Percentiles rank a stretch among this genome's conserved stretches.
These are phyloP conservation scores for Synaphobranchus kaupii DNA, from an alignment of 2,797 vertebrate species.

Conservation along the genomic window DNA sequence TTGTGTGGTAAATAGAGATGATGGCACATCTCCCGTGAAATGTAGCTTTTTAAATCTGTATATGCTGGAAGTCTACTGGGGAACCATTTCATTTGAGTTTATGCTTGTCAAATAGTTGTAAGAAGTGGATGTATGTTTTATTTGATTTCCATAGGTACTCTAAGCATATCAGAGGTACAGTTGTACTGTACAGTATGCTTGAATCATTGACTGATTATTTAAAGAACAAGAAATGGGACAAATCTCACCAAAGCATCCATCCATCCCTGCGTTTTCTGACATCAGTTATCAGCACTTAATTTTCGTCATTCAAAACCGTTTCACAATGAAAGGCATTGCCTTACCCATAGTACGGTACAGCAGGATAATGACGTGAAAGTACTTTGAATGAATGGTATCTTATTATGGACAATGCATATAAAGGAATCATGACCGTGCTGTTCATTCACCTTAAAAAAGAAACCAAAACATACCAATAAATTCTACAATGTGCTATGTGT, in stretches of 20 bases:
- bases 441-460: background rate
- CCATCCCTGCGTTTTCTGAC: background rate
- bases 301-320: background rate
- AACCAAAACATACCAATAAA: slow-evolving; percentile 8
- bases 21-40: background rate
- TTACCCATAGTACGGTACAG: background rate
- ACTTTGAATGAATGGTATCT: slow-evolving; percentile 10
- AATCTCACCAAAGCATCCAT: background rate
- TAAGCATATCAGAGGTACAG: slow-evolving; percentile 14
- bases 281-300: background rate
- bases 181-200: slow-evolving; percentile 4
- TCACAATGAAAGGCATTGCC: background rate
- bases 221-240: slow-evolving; percentile 14
- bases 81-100: background rate
- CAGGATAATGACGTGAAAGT: background rate
- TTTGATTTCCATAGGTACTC: slow-evolving; percentile 23
- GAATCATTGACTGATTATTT: slow-evolving; percentile 6
- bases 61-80: background rate
- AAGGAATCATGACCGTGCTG: background rate
- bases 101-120: slow-evolving; percentile 6
- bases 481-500: slow-evolving; percentile 11
- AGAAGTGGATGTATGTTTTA: slow-evolving; percentile 1
- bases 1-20: background rate
- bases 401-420: background rate
- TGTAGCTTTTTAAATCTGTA: background rate